These are phyloP conservation scores for Drosophila prosaltans DNA, from an alignment of 1,140 invertebrate species.

Conservation along the genomic window DNA sequence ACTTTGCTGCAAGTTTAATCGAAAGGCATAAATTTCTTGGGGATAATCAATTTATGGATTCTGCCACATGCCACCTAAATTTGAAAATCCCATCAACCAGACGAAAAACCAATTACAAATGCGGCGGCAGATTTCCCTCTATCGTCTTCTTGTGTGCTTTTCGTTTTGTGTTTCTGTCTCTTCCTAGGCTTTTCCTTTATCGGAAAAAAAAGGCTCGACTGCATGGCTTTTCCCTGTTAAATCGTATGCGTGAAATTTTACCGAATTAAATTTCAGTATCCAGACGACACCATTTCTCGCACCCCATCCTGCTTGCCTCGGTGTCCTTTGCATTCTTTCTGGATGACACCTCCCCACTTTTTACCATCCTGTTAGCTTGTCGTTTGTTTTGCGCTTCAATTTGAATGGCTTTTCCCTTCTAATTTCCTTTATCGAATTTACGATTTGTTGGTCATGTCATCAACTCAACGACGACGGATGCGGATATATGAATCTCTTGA, in stretches of 20 bases:
- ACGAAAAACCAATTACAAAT: slow-evolving; percentile 21
- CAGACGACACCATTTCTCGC: slow-evolving; percentile 19
- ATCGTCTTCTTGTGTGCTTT: slow-evolving; percentile 9
- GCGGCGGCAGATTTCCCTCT: slow-evolving; percentile 2
- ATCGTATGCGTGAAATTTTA: slow-evolving; percentile 54
- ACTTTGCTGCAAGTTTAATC: slow-evolving; percentile 39
- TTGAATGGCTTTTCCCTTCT: slow-evolving; percentile 68
- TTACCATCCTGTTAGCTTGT: background rate
- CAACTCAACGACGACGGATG: slow-evolving; percentile 43
- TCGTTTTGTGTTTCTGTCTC: background rate
- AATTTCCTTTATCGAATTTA: slow-evolving; percentile 82
- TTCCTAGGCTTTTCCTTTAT: background rate
- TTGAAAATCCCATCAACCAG: slow-evolving; percentile 49
- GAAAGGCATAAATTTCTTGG: slow-evolving; percentile 51
- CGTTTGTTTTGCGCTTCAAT: slow-evolving; percentile 36
- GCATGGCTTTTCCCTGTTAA: slow-evolving; percentile 33
- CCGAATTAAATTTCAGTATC: slow-evolving; percentile 71
- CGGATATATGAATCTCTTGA: slow-evolving; percentile 22
- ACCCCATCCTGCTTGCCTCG: no score
- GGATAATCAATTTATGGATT: slow-evolving; percentile 72
- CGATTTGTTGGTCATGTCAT: slow-evolving; percentile 78
- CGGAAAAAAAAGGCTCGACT: slow-evolving; percentile 8
- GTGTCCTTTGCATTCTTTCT: slow-evolving; percentile 4
- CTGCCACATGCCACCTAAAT: slow-evolving; percentile 46
- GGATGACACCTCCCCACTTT: background rate